A percentile compares a stretch with the other conserved stretches of the same genome.
Conservation (phyloP, 2,888 invertebrate species). For the Mesochorus sp. region DNA sequence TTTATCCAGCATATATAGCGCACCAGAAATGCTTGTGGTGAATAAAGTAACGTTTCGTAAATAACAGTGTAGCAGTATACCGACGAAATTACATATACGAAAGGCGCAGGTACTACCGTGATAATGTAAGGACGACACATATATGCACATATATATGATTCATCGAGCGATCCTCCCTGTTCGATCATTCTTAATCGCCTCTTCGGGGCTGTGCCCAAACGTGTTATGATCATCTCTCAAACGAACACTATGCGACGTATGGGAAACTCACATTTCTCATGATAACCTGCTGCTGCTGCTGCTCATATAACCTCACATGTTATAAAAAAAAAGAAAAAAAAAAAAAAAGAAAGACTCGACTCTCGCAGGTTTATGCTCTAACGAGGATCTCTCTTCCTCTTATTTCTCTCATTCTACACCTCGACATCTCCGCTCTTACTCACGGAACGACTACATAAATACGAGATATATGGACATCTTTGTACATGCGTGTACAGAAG, state of each 20-base stretch:
- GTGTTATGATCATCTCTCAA: slow-evolving; percentile 37
- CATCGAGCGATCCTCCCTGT: not conserved
- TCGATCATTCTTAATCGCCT: slow-evolving; percentile 15
- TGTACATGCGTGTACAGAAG: not conserved
- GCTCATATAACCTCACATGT: not conserved
- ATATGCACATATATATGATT: not conserved
- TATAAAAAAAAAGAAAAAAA: not conserved
- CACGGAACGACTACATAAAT: slow-evolving; percentile 34
- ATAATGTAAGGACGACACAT: not conserved
- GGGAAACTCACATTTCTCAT: slow-evolving; percentile 21
- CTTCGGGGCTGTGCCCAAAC: slow-evolving; percentile 1
- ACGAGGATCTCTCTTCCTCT: slow-evolving; percentile 31
- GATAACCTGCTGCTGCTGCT: slow-evolving; percentile 27
- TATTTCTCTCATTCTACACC: slow-evolving; percentile 8
- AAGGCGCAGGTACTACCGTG: not conserved
- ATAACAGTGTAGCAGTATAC: not conserved
- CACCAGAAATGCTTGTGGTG: not conserved
- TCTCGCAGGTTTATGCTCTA: slow-evolving; percentile 20
- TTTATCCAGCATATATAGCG: not conserved
- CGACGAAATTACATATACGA: slow-evolving; percentile 6
- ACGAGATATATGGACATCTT: not conserved
- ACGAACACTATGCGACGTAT: not conserved
- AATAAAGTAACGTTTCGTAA: not conserved
- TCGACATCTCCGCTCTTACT: not conserved
- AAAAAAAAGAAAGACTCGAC: slow-evolving; percentile 9